phyloP scores from a whole-genome alignment of 2,797 vertebrate species.

The Columba guinea region DNA sequence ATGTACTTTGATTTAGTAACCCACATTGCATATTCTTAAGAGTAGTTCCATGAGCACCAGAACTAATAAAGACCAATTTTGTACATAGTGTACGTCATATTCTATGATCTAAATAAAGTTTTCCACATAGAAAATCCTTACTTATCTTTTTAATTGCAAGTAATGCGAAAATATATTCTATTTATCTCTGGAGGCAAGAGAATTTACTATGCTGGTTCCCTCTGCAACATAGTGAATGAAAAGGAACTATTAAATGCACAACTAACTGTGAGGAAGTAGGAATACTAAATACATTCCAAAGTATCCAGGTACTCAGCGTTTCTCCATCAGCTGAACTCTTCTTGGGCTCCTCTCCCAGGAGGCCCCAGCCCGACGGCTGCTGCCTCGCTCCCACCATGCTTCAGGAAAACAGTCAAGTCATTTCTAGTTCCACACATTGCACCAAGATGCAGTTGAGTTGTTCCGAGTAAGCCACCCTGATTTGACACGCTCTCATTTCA shows the following conservation, averaged over 20 bases:
- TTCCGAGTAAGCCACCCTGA: accelerated
- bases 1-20: conserved; percentile 6
- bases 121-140: not conserved
- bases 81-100: not conserved
- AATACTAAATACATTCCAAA: not conserved
- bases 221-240: not conserved
- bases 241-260: not conserved
- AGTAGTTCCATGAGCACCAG: not conserved
- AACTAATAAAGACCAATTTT: not conserved
- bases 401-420: not conserved
- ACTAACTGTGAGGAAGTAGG: not conserved
- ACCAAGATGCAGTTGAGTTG: no score
- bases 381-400: not conserved
- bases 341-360: not conserved
- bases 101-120: not conserved
- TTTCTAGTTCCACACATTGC: not conserved
- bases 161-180: not conserved
- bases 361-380: accelerated
- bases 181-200: not conserved
- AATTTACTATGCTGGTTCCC: not conserved
- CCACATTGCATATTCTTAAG: not conserved
- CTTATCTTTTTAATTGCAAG: conserved; percentile 37
- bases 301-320: not conserved
- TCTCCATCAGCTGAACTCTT: not conserved
- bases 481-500: not conserved